phyloP scores from a whole-genome alignment of 2,797 vertebrate species.

The Anisognathus igniventris region DNA sequence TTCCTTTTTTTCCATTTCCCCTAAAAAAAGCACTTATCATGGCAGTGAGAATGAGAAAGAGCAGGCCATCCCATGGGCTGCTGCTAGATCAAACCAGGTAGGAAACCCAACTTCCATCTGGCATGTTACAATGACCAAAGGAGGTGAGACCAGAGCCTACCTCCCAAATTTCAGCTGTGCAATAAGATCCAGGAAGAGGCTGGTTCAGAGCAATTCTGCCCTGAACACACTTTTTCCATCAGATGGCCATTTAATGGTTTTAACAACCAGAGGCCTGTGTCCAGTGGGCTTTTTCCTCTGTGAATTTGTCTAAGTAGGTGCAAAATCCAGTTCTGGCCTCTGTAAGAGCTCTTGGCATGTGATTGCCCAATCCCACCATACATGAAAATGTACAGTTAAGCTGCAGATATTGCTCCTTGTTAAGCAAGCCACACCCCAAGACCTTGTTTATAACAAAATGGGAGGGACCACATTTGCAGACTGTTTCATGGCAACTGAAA shows the following conservation, averaged over 20 bases:
- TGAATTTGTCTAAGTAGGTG: neutral
- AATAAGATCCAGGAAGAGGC: neutral
- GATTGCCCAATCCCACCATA: neutral
- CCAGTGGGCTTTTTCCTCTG: neutral
- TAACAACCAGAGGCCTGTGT: neutral
- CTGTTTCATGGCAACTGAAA: conserved; percentile 41
- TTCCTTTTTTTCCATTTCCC: neutral
- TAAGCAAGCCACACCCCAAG: neutral
- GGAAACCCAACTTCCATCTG: neutral
- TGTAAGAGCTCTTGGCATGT: neutral
- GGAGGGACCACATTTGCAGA: neutral
- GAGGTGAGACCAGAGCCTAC: neutral
- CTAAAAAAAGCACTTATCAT: neutral
- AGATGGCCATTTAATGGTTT: neutral
- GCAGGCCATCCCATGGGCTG: neutral
- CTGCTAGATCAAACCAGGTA: neutral
- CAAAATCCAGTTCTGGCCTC: neutral
- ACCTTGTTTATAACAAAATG: neutral
- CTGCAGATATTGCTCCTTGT: neutral
- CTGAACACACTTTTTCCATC: neutral
- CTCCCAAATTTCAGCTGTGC: neutral
- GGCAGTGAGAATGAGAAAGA: neutral
- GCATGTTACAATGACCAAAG: neutral
- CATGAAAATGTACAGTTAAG: neutral
- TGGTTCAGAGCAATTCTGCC: neutral